Base-by-base conservation (phyloP, 2,113 vertebrate genomes). In the Andinoacara biseriatus region DNA sequence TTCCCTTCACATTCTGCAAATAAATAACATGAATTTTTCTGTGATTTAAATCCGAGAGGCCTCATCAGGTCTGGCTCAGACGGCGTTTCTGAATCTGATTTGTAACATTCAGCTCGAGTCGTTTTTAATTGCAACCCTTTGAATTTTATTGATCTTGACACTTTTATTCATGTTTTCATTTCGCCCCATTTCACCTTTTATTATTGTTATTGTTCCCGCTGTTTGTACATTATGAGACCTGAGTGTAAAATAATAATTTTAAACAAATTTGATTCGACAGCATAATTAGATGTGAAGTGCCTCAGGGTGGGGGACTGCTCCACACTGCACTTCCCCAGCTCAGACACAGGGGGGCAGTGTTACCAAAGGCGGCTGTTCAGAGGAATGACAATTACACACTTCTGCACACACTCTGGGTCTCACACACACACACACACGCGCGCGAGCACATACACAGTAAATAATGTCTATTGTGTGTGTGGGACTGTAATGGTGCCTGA, bases 271-370 rank as follows among this genome's bases (percentile, higher is more conserved):
- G 67, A 82, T 63, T 84, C 1, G 26, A 54, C 58, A 65, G 58
- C 58, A 35, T 22, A 40, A 81, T 60, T 7, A 63, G 63, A 74
- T 17, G 17, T 59, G 26, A 76, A 22, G 52, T 8, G 20, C 58
- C 80, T 85, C 79, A 5, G 67, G 85, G 72, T 2, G 82, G 46
- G 46, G 3, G 24, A 9, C 17, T 1, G n/a, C 26, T 62, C 22
- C 11, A 22, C 0, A 0, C 22, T 58, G 87, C 76, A 83, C 54
- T 80, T 61, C 49, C 49, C 11, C 5, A 9, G 0, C 3, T 49
- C 1, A 1, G 43, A 81, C 92, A 91, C 87, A n/a, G 0, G 90
- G 87, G 80, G 90, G 82, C 87, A 91, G 86, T 91, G 74, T 86
- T 56, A 62, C 80, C 74, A 58, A 80, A 58, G 79, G 8, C 6